Conservation (phyloP, 2,113 vertebrate species). For the Crotophaga sulcirostris region DNA sequence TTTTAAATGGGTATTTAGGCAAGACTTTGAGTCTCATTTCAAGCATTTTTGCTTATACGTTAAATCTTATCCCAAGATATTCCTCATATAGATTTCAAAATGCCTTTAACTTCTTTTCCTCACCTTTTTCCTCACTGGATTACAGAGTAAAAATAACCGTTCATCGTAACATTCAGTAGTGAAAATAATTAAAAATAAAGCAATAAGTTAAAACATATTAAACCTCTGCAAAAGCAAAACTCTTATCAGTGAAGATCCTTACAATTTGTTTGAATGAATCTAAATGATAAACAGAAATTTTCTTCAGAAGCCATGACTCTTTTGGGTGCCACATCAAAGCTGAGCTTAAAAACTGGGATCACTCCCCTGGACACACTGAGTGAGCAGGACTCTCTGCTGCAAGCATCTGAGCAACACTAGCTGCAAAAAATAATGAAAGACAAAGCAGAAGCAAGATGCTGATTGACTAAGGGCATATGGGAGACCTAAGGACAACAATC, state of each 20-base stretch:
- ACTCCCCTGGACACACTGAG: rapidly evolving
- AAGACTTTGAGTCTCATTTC: background rate
- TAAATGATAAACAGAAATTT: background rate
- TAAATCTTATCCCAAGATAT: background rate
- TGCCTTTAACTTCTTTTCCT: background rate
- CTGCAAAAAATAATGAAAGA: background rate
- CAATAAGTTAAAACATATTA: background rate
- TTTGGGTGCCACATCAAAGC: background rate
- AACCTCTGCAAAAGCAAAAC: background rate
- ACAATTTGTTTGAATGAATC: background rate
- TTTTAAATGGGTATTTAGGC: background rate
- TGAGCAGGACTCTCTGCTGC: background rate
- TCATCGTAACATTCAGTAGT: rapidly evolving
- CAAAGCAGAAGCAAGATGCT: background rate
- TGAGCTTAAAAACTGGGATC: background rate
- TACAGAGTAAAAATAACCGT: background rate
- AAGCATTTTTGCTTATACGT: background rate
- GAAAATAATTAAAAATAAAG: background rate
- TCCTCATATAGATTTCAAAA: background rate
- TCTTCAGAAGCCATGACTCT: background rate
- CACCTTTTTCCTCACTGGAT: background rate
- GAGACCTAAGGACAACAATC: conserved; percentile 23
- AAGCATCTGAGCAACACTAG: background rate
- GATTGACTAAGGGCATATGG: conserved; percentile 34
- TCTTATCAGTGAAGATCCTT: background rate